phyloP scores from a whole-genome alignment of 2,113 vertebrate genomes.

The Dipodomys stephensi region DNA sequence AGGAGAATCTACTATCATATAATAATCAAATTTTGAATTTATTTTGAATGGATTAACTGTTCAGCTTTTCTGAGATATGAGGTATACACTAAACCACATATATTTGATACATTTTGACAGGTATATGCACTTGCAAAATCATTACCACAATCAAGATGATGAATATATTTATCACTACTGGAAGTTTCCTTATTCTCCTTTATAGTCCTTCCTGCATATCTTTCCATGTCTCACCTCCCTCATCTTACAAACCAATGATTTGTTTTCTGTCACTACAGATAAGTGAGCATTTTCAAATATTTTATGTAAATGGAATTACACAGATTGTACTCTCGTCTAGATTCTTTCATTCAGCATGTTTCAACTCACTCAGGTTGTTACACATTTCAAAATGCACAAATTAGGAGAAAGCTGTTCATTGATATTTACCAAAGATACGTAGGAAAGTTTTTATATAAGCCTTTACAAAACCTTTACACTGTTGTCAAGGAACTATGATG shows the following conservation, averaged over 20 bases:
- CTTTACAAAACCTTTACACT: background rate
- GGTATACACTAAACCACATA: background rate
- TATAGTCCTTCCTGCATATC: background rate
- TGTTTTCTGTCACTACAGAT: slow-evolving; percentile 1
- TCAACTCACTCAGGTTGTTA: background rate
- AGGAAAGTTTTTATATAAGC: background rate
- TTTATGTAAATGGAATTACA: background rate
- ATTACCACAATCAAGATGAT: slow-evolving; percentile 18
- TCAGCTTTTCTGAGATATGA: slow-evolving; percentile 1
- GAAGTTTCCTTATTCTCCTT: background rate
- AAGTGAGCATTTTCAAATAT: slow-evolving; percentile 14
- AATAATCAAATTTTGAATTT: background rate
- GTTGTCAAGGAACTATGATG: background rate
- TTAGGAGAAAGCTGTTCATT: background rate
- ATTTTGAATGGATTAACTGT: background rate
- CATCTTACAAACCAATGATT: background rate
- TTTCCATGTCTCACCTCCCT: background rate
- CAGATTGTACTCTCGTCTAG: background rate
- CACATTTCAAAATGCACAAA: background rate
- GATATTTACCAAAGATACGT: background rate
- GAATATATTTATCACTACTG: background rate
- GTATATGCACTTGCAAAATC: background rate
- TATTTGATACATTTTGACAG: slow-evolving; percentile 17
- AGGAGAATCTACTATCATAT: background rate
- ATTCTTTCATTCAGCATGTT: slow-evolving; percentile 8